Percentiles rank a stretch among this genome's conserved stretches.
phyloP scores from a whole-genome alignment of 2,113 vertebrate species.

The Chlorodrepanis virens region DNA sequence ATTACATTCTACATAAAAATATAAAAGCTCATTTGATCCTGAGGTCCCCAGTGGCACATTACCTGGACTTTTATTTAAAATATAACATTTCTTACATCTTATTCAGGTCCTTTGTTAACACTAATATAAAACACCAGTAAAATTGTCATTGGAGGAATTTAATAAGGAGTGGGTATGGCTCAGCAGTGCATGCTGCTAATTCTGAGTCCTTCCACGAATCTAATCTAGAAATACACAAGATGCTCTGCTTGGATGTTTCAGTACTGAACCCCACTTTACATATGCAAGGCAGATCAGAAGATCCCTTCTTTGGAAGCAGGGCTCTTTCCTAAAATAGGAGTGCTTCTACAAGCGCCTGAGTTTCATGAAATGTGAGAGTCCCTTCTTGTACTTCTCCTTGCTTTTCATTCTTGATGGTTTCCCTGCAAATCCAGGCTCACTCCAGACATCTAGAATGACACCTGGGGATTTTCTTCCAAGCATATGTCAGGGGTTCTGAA shows the following conservation, averaged over 20 bases:
- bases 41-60: slow-evolving; percentile 72
- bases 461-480: background rate
- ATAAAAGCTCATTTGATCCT: slow-evolving; percentile 82
- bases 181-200: background rate
- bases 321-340: background rate
- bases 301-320: background rate
- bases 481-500: background rate
- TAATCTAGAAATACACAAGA: background rate
- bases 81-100: slow-evolving; percentile 64
- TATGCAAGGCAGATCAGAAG: background rate
- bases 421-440: background rate
- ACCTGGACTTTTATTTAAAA: slow-evolving; percentile 77
- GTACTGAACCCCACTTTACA: background rate
- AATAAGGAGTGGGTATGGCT: slow-evolving; percentile 44
- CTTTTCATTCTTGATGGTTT: background rate
- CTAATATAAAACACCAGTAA: slow-evolving; percentile 60
- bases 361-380: background rate
- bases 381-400: background rate
- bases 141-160: slow-evolving; percentile 62
- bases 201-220: background rate
- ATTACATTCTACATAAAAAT: slow-evolving; percentile 82
- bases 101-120: slow-evolving; percentile 53
- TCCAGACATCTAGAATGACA: background rate
- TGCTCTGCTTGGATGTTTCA: background rate
- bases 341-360: background rate